phyloP scores from a whole-genome alignment of 2,113 vertebrate species.

The Taxidea taxus region DNA sequence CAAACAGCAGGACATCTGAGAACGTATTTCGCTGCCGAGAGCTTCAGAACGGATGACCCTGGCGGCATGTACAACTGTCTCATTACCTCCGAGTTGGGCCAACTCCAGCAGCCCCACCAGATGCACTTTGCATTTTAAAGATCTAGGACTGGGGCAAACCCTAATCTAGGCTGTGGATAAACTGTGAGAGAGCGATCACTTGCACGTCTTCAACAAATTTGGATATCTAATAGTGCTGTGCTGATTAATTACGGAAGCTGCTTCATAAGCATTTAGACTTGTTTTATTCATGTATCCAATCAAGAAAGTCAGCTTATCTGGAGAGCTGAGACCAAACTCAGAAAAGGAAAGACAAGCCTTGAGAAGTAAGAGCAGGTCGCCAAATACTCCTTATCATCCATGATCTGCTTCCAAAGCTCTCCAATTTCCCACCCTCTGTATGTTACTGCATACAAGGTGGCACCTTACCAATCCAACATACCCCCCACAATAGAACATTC shows the following conservation, averaged over 20 bases:
- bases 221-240: neutral
- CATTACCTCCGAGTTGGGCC: neutral
- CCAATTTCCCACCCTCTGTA: neutral
- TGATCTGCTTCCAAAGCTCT: neutral
- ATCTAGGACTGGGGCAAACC: neutral
- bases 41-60: neutral
- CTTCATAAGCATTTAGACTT: neutral
- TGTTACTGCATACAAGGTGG: neutral
- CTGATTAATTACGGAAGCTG: constrained; percentile 9
- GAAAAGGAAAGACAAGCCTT: neutral
- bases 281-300: constrained; percentile 15
- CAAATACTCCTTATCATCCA: neutral
- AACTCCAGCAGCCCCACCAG: neutral
- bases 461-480: neutral
- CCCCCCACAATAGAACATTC: neutral
- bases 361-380: neutral
- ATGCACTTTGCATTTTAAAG: neutral
- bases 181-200: neutral
- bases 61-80: neutral
- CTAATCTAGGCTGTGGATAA: neutral
- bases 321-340: neutral
- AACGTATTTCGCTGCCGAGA: neutral
- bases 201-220: neutral
- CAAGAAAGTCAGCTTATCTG: neutral
- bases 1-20: neutral